Evolutionary conservation across 2,797 vertebrate species (phyloP).

Genomic region (Monodelphis domestica): DNA sequence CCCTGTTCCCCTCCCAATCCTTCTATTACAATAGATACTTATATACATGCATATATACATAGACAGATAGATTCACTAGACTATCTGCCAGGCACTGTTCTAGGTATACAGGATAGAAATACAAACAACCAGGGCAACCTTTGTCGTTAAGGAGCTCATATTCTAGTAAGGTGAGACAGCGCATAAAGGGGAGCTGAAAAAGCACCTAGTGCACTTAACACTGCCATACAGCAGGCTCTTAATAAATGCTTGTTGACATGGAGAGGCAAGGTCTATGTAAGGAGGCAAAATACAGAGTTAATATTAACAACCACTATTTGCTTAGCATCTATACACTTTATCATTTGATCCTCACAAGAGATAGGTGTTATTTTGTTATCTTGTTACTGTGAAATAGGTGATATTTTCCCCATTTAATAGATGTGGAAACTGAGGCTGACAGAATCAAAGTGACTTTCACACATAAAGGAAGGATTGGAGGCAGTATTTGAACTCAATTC

Average conservation of each 20-base stretch:
- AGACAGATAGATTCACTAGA: no score
- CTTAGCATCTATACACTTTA: background rate
- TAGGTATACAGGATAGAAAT: background rate
- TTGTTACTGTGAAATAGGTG: no score
- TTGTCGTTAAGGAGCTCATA: background rate
- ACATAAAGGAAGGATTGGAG: background rate
- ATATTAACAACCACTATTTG: background rate
- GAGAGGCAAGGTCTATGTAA: background rate
- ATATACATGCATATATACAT: no score
- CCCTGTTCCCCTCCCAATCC: no score
- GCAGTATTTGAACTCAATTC: background rate
- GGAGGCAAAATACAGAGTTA: background rate
- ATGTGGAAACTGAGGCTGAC: background rate
- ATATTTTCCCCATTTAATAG: background rate
- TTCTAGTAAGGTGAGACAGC: background rate
- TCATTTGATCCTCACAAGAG: background rate
- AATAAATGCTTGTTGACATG: background rate
- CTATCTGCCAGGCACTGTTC: background rate
- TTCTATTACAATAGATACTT: no score
- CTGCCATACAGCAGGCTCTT: no score
- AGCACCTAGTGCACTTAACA: background rate
- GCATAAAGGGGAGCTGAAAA: background rate
- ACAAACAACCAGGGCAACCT: no score
- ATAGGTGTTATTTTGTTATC: background rate
- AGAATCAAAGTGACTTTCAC: background rate